phyloP scores from a whole-genome alignment of 2,888 invertebrate species.

The Lasioglossum vierecki region DNA sequence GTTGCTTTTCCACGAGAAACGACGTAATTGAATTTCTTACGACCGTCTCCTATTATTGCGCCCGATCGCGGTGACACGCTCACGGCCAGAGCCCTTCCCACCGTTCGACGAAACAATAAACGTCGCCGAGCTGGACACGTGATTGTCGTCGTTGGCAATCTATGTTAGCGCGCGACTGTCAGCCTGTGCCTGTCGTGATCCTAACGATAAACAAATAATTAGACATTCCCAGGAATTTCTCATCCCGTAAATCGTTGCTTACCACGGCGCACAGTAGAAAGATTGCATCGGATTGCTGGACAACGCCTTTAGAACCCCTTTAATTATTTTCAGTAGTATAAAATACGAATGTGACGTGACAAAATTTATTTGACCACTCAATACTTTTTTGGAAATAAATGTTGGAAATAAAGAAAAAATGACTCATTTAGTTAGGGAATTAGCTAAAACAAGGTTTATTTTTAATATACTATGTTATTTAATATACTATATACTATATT shows the following conservation, averaged over 20 bases:
- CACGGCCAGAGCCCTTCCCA: background rate
- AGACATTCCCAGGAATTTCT: background rate
- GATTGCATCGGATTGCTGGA: too few relatives aligned
- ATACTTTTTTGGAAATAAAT: too few relatives aligned
- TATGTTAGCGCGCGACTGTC: background rate
- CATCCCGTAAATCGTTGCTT: background rate
- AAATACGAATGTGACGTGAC: too few relatives aligned
- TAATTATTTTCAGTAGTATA: too few relatives aligned
- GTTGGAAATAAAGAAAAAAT: too few relatives aligned
- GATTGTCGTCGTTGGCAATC: background rate
- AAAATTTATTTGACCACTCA: too few relatives aligned
- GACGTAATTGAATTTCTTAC: conserved; percentile 48
- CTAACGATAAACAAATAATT: conserved; percentile 14
- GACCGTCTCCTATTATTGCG: conserved; percentile 28
- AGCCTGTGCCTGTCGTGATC: background rate
- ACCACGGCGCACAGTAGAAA: too few relatives aligned
- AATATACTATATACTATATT: too few relatives aligned
- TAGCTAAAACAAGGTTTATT: too few relatives aligned
- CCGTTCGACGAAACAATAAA: conserved; percentile 34
- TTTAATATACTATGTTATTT: too few relatives aligned
- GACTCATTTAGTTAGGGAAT: too few relatives aligned
- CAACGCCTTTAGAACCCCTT: too few relatives aligned
- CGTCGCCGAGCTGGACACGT: background rate
- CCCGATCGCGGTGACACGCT: conserved; percentile 3
- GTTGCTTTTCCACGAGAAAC: conserved; percentile 28